Percentiles rank a stretch among this genome's conserved stretches.
Evolutionary conservation across 2,888 invertebrate species (phyloP).

Genomic region (Caenorhabditis becei): DNA sequence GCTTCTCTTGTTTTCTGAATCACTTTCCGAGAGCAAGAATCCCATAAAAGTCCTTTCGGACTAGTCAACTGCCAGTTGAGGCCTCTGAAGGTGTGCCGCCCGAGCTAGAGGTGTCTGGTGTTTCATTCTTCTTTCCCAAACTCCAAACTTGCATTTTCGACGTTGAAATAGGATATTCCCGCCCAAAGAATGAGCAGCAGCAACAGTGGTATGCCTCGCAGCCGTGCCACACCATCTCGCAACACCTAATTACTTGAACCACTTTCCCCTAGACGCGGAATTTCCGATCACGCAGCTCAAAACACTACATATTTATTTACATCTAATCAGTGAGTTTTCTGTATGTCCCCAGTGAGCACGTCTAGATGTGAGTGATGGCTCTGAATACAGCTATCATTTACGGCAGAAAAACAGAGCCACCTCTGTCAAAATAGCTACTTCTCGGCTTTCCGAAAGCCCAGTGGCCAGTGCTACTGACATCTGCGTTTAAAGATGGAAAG

Average conservation of each 20-base stretch:
- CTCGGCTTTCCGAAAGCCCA: slow-evolving; percentile 1
- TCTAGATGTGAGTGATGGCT: neutral
- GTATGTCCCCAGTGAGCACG: too few relatives aligned
- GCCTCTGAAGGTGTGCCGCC: slow-evolving; percentile 20
- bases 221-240: neutral
- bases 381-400: neutral
- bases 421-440: slow-evolving; percentile 18
- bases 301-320: slow-evolving; percentile 11
- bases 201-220: neutral
- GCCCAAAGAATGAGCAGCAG: slow-evolving; percentile 30
- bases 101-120: neutral
- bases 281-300: neutral
- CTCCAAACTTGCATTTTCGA: slow-evolving; percentile 16
- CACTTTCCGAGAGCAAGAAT: neutral
- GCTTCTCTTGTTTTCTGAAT: neutral
- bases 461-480: slow-evolving; percentile 30
- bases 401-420: slow-evolving; percentile 13
- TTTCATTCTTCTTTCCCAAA: neutral
- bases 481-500: slow-evolving; percentile 21
- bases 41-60: neutral
- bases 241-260: slow-evolving; percentile 14
- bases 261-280: neutral
- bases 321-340: neutral
- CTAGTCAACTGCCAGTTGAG: slow-evolving; percentile 8
- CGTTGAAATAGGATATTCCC: slow-evolving; percentile 47